These are phyloP conservation scores for Escarpia spicata DNA, from an alignment of 2,888 invertebrate genomes.

Conservation along the genomic window DNA sequence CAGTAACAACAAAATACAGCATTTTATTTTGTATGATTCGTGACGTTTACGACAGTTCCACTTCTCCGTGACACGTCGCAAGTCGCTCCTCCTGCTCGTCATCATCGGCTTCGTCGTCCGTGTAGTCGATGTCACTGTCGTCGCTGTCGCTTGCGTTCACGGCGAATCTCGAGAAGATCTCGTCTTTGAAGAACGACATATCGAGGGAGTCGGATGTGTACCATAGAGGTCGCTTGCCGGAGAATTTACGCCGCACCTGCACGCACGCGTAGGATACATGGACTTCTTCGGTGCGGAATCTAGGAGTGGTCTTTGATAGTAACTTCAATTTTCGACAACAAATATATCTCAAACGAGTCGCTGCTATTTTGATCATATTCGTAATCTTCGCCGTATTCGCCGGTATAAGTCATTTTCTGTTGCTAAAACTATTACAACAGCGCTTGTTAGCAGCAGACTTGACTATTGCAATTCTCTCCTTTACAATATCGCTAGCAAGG, in stretches of 20 bases:
- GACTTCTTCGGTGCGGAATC: not conserved
- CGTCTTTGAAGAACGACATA: not conserved
- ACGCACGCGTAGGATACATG: not conserved
- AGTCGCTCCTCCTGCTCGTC: not conserved
- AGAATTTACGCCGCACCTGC: not conserved
- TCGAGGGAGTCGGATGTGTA: not conserved
- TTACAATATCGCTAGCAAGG: too few species aligned
- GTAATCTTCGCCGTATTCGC: too few species aligned
- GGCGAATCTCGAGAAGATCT: not conserved
- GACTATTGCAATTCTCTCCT: too few species aligned
- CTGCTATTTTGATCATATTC: too few species aligned
- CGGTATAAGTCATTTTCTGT: too few species aligned
- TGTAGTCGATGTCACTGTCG: not conserved
- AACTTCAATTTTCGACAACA: too few species aligned
- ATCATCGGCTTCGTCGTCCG: not conserved
- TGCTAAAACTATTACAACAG: too few species aligned
- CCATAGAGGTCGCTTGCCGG: not conserved
- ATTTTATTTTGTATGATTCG: not conserved
- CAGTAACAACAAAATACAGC: too few species aligned
- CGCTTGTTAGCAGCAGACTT: too few species aligned
- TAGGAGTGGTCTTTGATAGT: too few species aligned
- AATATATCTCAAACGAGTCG: too few species aligned
- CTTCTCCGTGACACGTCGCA: not conserved
- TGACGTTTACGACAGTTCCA: not conserved
- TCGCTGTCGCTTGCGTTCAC: not conserved